phyloP scores from a whole-genome alignment of 2,797 vertebrate species.

The Pristis pectinata region DNA sequence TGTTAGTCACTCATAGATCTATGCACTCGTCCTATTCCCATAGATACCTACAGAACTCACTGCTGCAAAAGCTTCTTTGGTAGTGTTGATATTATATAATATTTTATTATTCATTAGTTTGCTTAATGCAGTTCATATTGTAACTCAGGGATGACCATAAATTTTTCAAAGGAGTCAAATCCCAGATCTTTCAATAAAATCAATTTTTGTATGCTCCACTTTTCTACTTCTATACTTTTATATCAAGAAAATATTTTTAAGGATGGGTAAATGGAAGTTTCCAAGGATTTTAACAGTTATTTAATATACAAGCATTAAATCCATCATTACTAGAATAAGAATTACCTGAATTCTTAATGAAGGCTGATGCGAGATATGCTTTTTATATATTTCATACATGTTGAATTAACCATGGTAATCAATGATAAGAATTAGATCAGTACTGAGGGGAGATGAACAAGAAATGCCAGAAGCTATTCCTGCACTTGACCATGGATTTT shows the following conservation, averaged over 20 bases:
- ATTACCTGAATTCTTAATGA: neutral
- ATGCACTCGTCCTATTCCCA: neutral
- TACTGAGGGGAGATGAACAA: neutral
- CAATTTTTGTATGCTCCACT: no score
- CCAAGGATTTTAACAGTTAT: conserved; percentile 1
- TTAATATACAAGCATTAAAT: neutral
- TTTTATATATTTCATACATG: conserved; percentile 3
- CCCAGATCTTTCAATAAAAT: neutral
- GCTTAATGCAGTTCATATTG: neutral
- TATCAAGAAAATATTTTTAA: neutral
- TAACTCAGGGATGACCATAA: neutral
- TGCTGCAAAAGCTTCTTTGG: neutral
- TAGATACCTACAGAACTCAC: neutral
- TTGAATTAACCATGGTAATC: neutral
- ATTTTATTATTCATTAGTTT: neutral
- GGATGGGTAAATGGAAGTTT: neutral
- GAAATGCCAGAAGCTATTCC: neutral
- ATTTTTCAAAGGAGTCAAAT: neutral
- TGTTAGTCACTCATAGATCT: neutral
- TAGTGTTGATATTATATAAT: neutral
- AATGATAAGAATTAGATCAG: neutral
- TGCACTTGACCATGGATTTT: neutral
- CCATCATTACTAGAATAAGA: neutral
- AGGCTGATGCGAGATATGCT: neutral
- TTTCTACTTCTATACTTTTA: neutral